Evolutionary conservation across 2,797 vertebrate species (phyloP).

Genomic region (Steatocranus sp.): DNA sequence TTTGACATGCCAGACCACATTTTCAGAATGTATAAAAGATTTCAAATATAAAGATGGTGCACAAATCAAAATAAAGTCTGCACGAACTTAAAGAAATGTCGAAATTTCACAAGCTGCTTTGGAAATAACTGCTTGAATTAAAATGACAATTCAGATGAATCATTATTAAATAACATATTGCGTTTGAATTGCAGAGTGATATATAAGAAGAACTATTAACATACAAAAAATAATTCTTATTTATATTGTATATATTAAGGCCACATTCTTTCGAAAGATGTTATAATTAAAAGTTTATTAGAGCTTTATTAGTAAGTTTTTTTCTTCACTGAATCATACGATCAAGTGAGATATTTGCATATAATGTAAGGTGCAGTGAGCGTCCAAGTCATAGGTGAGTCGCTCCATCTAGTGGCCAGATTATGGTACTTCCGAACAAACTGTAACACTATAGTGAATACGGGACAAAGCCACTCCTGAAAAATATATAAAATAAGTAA

Average conservation of each 20-base stretch:
- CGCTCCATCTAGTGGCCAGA: slow-evolving; percentile 54
- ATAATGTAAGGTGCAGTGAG: neutral
- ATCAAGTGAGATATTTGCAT: neutral
- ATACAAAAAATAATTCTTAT: neutral
- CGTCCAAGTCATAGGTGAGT: neutral
- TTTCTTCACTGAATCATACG: neutral
- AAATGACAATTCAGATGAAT: neutral
- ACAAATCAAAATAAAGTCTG: neutral
- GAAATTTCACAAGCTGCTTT: neutral
- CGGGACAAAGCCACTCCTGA: neutral
- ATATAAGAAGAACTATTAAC: neutral
- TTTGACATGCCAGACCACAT: neutral
- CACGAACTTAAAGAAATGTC: neutral
- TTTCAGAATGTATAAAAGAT: neutral
- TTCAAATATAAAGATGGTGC: neutral
- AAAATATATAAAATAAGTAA: neutral
- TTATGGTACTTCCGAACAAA: neutral
- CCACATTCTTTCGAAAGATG: accelerated
- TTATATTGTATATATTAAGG: neutral
- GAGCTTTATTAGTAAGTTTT: neutral
- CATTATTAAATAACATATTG: neutral
- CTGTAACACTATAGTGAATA: neutral
- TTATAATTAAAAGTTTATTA: neutral
- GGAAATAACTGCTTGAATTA: neutral
- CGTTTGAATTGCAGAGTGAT: neutral